Conservation (phyloP, 2,888 invertebrate genomes). For the Nomada goodeniana region DNA sequence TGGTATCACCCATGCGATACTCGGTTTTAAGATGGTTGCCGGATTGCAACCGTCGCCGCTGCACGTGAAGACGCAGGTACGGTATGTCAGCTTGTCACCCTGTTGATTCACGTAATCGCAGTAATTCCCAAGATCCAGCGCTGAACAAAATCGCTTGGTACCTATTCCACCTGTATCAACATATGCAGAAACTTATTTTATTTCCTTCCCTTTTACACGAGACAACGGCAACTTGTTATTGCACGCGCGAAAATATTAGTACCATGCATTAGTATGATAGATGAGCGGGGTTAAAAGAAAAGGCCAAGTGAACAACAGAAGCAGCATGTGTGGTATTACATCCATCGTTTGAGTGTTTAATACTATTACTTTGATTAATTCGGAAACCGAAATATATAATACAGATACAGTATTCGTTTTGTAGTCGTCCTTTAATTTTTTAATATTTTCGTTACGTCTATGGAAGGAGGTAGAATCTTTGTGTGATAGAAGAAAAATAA, state of each 20-base stretch:
- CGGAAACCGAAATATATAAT: background rate
- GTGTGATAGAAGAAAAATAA: background rate
- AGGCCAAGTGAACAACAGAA: background rate
- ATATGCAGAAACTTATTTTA: constrained; percentile 15
- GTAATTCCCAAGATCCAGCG: constrained; percentile 94
- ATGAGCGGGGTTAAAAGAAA: background rate
- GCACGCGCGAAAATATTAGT: background rate
- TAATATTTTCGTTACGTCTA: background rate
- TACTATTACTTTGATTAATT: too few relatives aligned
- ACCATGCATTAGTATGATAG: constrained; percentile 15
- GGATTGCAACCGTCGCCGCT: constrained; percentile 93
- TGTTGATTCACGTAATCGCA: constrained; percentile 94
- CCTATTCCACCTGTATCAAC: constrained; percentile 91
- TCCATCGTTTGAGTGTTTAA: background rate
- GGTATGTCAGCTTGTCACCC: constrained; percentile 93
- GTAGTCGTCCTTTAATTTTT: background rate
- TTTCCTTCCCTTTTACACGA: background rate
- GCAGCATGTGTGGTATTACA: constrained; percentile 1
- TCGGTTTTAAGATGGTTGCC: constrained; percentile 77
- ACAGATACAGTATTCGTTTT: background rate
- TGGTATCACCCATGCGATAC: constrained; percentile 38
- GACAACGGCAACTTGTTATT: background rate
- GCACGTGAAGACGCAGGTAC: constrained; percentile 96
- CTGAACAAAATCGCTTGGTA: constrained; percentile 94
- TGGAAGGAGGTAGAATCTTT: background rate